Base-by-base conservation (phyloP, 2,888 invertebrate genomes). In the Tridacna gigas region DNA sequence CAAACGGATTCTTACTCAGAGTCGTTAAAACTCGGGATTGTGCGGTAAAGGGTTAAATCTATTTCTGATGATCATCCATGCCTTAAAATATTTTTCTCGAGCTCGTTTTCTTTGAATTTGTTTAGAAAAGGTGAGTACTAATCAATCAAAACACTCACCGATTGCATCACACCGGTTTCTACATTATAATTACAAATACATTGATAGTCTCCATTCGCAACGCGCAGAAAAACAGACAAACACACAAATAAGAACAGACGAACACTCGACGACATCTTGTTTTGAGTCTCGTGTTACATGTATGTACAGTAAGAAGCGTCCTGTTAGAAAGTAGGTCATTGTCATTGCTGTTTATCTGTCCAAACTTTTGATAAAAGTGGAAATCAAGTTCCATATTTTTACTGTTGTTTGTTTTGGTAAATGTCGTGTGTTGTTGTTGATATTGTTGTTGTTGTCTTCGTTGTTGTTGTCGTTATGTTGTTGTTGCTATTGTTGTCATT, bases 131-230 rank as follows among this genome's bases (percentile, higher is more conserved):
- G n/a, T n/a, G n/a, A n/a, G n/a, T n/a, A n/a, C n/a, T n/a, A n/a
- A n/a, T n/a, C n/a, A 7, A 56, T 56, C 20, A 56, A 56, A 56
- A 13, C 25, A 18, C 71, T 51, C 67, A 80, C 80, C 48, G 22
- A 20, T 28, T 28, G 26, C 60, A 71, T 63, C 3, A 80, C 80
- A 25, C 63, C 69, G 0, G 26, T 77, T 28, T 80, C 80, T 28
- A 80, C 63, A 45, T 71, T 77, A 65, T 80, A 80, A 28, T 71
- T 80, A 63, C 80, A 80, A 0, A 80, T n/a, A 73, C 80, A 80
- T 20, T 71, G 28, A 63, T 77, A 80, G 26, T 80, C 80, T 11
- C 69, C 71, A 25, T 25, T 71, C 4, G 26, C 18, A 20, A 15
- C 7, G n/a, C 45, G n/a, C n/a, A 67, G 20, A n/a, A 67, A 2